These are phyloP conservation scores for Bagarius yarrelli DNA, from an alignment of 2,113 vertebrate species.

Conservation along the genomic window DNA sequence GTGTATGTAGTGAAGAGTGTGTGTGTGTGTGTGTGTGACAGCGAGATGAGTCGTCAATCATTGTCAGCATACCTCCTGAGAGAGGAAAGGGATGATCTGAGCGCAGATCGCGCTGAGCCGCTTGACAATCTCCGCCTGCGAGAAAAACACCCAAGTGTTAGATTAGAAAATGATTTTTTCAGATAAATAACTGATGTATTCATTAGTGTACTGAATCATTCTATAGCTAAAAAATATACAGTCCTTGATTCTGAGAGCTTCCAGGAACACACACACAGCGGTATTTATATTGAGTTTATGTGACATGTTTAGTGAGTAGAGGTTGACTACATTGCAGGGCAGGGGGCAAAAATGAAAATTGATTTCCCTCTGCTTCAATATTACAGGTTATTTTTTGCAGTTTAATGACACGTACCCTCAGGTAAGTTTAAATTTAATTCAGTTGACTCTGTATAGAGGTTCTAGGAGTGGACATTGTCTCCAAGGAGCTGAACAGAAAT, in stretches of 20 bases:
- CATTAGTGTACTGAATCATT: background rate
- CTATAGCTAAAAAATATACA: background rate
- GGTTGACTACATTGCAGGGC: background rate
- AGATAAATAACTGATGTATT: background rate
- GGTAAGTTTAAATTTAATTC: background rate
- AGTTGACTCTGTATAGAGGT: too few relatives aligned
- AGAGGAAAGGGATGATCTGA: conserved; percentile 91
- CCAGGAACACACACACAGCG: background rate
- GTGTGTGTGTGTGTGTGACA: background rate
- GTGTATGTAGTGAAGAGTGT: conserved; percentile 13
- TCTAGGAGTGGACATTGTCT: too few relatives aligned
- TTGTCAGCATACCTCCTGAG: conserved; percentile 83
- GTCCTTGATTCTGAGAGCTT: background rate
- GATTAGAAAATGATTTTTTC: conserved; percentile 1
- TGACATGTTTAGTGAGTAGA: background rate
- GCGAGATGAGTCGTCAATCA: conserved; percentile 41
- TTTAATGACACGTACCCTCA: background rate
- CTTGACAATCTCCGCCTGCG: conserved; percentile 90
- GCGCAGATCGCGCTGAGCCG: conserved; percentile 88
- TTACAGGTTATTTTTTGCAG: background rate
- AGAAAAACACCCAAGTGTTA: background rate
- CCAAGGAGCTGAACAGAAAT: too few relatives aligned
- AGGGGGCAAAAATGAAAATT: background rate
- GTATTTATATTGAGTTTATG: background rate
- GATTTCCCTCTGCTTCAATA: background rate